These are phyloP conservation scores for Stegodyphus mimosarum DNA, from an alignment of 1,140 invertebrate species.

Conservation along the genomic window DNA sequence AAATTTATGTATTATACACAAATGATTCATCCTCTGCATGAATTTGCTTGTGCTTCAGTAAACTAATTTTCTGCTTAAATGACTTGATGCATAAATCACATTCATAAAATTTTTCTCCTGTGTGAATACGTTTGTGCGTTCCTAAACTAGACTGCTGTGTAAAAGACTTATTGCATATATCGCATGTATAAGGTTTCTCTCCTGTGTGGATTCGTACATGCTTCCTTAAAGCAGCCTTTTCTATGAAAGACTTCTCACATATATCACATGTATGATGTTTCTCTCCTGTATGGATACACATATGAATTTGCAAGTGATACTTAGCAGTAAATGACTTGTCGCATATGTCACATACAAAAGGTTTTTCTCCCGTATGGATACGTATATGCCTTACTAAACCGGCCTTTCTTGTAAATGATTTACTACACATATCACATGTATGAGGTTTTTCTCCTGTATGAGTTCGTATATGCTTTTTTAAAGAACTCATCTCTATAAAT, in stretches of 20 bases:
- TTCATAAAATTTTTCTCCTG: background rate
- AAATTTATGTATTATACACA: background rate
- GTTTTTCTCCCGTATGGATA: slow-evolving; percentile 9
- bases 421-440: slow-evolving; percentile 50
- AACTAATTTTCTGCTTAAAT: background rate
- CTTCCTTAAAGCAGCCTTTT: background rate
- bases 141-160: background rate
- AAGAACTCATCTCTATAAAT: background rate
- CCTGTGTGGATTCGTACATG: background rate
- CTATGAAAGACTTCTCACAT: background rate
- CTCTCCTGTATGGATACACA: slow-evolving; percentile 66
- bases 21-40: background rate
- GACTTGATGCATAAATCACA: background rate
- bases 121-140: background rate
- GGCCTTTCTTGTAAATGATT: background rate
- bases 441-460: slow-evolving; percentile 71
- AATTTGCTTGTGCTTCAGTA: background rate
- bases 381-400: background rate
- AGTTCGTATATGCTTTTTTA: slow-evolving; percentile 65
- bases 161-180: background rate
- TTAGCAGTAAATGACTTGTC: slow-evolving; percentile 37
- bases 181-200: background rate
- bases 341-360: background rate
- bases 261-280: slow-evolving; percentile 69
- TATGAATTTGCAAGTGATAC: slow-evolving; percentile 66